Evolutionary conservation across 2,113 vertebrate species (phyloP).

Genomic region (Dicentrarchus labrax): DNA sequence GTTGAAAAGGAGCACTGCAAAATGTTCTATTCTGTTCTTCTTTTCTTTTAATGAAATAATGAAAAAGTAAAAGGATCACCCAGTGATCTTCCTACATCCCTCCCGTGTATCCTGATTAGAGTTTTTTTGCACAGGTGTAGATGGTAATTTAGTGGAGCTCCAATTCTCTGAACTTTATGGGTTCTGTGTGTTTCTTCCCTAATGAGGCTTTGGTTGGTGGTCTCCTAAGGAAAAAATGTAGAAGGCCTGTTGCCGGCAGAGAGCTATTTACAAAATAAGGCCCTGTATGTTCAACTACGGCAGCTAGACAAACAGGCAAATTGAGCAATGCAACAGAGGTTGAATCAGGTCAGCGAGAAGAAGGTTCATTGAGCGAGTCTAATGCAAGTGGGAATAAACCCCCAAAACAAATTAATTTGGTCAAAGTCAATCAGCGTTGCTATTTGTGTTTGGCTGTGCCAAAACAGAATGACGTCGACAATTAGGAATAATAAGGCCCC

Average conservation of each 20-base stretch:
- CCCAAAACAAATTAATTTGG: constrained; percentile 61
- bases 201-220: constrained; percentile 64
- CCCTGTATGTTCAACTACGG: constrained; percentile 44
- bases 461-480: constrained; percentile 43
- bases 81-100: background rate
- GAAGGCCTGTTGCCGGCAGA: constrained; percentile 53
- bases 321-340: constrained; percentile 48
- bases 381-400: constrained; percentile 44
- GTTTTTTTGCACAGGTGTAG: background rate
- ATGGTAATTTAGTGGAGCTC: constrained; percentile 27
- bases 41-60: too few relatives aligned
- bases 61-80: background rate
- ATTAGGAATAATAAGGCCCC: constrained; percentile 67
- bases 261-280: constrained; percentile 56
- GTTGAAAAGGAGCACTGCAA: background rate
- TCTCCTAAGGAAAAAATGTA: constrained; percentile 45
- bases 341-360: constrained; percentile 67
- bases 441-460: constrained; percentile 54
- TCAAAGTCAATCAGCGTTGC: constrained; percentile 70
- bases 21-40: too few relatives aligned
- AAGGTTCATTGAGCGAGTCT: constrained; percentile 52
- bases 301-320: constrained; percentile 54
- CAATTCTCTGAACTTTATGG: constrained; percentile 28
- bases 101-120: background rate
- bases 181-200: constrained; percentile 44